Base-by-base conservation (phyloP, 2,113 vertebrate species). In the Danionella cerebrum region DNA sequence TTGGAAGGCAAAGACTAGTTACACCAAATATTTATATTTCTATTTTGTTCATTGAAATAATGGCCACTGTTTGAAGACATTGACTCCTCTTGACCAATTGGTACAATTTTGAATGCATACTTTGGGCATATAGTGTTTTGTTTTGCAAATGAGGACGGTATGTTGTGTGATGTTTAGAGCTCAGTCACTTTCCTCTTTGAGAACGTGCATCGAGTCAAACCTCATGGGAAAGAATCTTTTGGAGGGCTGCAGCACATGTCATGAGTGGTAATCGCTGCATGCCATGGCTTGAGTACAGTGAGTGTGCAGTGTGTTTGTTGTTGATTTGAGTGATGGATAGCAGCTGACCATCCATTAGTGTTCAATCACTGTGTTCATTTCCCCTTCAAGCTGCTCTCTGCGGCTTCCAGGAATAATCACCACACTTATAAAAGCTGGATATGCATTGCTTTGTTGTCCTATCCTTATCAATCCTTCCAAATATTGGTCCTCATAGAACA, bases 401-500 rank as follows among this genome's bases (percentile, higher is more conserved):
- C 13, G 11, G 22, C 24, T 67, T 68, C 11, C 16, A 45, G 44
- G n/a, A 18, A 64, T 35, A 78, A 79, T 82, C 72, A 73, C 1
- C 42, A 38, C 36, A 29, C 24, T 31, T 64, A 27, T 16, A 16
- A 19, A 36, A 2, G 29, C 24, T 39, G 31, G 3, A 62, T 67
- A 29, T 59, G 39, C 38, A 41, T 38, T 55, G 19, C 31, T 53
- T 51, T 70, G 41, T 27, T 11, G 14, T 25, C 62, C 7, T 42
- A 24, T 69, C 19, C 14, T 25, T 39, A 38, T 53, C 39, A 38
- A 59, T 38, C n/a, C 48, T 1, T 71, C 21, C 29, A 35, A 70
- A 47, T 45, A 55, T 21, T 25, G 10, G 25, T 50, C 39, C 39
- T 31, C 41, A 18, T 31, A 16, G 47, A 42, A 62, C 65, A 45